Base-by-base conservation (phyloP, 1,140 invertebrate genomes). In the Centruroides sculpturatus region DNA sequence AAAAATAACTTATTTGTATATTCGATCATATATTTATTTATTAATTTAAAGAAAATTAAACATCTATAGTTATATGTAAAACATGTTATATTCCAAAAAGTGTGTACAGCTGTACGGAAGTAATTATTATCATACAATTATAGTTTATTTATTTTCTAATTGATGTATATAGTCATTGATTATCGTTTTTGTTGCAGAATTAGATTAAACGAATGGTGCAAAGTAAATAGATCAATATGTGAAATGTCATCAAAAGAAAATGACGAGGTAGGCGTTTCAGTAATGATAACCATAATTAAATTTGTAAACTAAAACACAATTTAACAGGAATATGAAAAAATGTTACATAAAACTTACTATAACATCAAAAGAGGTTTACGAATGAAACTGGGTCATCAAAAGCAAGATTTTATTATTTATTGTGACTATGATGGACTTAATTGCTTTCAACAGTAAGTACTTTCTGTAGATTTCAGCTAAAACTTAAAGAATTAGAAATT, bases 391-490 rank as follows among this genome's bases (percentile, higher is more conserved):
- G 61, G 61, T 1, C 56, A 55, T 34, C 50, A 52, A 4, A 59
- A 5, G 47, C 13, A 59, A 11, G 23, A 56, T 9, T 62, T 62
- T 35, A 62, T 62, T 41, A 35, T 35, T 36, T 62, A 57, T 13
- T 62, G 61, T 36, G 48, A 55, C 3, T 62, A 59, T 35, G 61
- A 62, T 49, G 56, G 59, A 35, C n/a, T 23, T 1, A 4, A 13
- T 9, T 62, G 61, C 11, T 34, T 34, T 7, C 57, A 48, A 1
- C 46, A 56, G 61, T 62, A 56, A 62, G 57, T 62, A 55, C n/a
- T 35, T 34, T 55, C 6, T 11, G 35, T 34, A 55, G 34, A 55
- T 11, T 34, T 34, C 0, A 55, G 35, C 2, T 23, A 23, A 23
- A 23, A 23, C 23, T 23, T 23, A 23, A 23, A 23, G 23, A 23